Conservation (phyloP, 2,888 invertebrate genomes). For the Automeris io region DNA sequence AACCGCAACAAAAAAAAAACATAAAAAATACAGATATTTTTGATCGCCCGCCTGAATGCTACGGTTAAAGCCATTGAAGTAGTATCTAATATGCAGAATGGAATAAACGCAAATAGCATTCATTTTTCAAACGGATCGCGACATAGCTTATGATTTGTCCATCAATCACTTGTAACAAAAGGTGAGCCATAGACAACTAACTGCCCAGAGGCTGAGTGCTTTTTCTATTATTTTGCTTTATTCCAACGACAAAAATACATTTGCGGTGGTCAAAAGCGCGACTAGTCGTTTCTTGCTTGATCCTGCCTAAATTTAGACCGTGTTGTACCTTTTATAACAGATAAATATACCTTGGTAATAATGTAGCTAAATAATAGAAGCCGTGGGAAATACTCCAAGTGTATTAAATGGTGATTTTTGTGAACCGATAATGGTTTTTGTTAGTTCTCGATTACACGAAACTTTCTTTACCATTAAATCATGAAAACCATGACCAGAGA, state of each 20-base stretch:
- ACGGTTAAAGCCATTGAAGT: too few species aligned
- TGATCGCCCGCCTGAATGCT: too few species aligned
- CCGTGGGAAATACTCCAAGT: conserved; percentile 54
- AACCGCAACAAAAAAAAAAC: too few species aligned
- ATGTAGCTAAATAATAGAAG: conserved; percentile 40
- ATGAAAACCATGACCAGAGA: too few species aligned
- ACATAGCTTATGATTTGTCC: conserved; percentile 53
- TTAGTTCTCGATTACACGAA: conserved; percentile 34
- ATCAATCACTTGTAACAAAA: conserved; percentile 68
- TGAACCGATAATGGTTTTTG: conserved; percentile 48
- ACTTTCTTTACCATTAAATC: conserved; percentile 1
- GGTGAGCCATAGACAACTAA: conserved; percentile 55
- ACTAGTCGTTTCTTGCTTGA: neutral
- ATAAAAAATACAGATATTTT: too few species aligned
- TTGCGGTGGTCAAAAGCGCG: conserved; percentile 21
- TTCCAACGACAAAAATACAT: conserved; percentile 26
- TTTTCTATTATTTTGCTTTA: conserved; percentile 42
- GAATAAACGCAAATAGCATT: conserved; percentile 52
- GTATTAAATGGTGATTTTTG: conserved; percentile 55
- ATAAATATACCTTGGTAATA: conserved; percentile 30
- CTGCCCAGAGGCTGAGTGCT: conserved; percentile 50
- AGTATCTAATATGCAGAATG: conserved; percentile 49
- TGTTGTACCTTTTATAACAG: conserved; percentile 13
- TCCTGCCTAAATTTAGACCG: neutral
- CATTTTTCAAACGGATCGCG: conserved; percentile 66